Conservation (phyloP, 2,113 vertebrate genomes). For the Entelurus aequoreus region DNA sequence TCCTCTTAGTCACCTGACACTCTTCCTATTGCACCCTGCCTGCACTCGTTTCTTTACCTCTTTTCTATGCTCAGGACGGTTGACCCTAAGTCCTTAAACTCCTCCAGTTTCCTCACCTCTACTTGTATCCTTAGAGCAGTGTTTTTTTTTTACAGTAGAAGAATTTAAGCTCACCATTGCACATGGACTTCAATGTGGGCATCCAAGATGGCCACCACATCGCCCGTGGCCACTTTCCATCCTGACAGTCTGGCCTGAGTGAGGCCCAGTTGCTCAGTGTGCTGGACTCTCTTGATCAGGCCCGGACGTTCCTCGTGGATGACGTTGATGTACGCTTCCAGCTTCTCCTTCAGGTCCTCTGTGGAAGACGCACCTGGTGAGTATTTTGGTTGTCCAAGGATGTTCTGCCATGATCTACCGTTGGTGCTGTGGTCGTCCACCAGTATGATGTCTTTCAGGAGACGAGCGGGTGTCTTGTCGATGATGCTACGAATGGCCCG, state of each 20-base stretch:
- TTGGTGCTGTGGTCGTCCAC: slow-evolving; percentile 78
- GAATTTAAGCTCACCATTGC: slow-evolving; percentile 52
- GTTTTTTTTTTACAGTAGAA: too few species aligned
- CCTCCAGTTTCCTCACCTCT: too few species aligned
- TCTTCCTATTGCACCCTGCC: too few species aligned
- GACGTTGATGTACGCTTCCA: slow-evolving; percentile 50
- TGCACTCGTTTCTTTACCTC: too few species aligned
- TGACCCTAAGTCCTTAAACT: too few species aligned
- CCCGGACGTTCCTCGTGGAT: slow-evolving; percentile 46
- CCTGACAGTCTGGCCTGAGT: slow-evolving; percentile 69
- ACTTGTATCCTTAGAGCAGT: too few species aligned
- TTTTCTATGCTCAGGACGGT: too few species aligned
- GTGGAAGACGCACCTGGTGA: neutral
- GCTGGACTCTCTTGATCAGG: slow-evolving; percentile 59
- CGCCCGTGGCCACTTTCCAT: slow-evolving; percentile 62
- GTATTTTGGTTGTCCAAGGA: neutral
- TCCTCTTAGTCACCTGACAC: too few species aligned
- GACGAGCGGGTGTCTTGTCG: slow-evolving; percentile 62
- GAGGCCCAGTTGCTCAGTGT: slow-evolving; percentile 68
- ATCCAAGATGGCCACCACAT: slow-evolving; percentile 77
- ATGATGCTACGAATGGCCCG: slow-evolving; percentile 72
- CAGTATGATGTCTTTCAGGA: slow-evolving; percentile 77
- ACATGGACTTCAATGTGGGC: slow-evolving; percentile 76
- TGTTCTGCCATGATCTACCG: slow-evolving; percentile 43
- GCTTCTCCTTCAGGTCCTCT: slow-evolving; percentile 60